These are phyloP conservation scores for Macrotrachela quadricornifera DNA, from an alignment of 1,140 invertebrate genomes.

Conservation along the genomic window DNA sequence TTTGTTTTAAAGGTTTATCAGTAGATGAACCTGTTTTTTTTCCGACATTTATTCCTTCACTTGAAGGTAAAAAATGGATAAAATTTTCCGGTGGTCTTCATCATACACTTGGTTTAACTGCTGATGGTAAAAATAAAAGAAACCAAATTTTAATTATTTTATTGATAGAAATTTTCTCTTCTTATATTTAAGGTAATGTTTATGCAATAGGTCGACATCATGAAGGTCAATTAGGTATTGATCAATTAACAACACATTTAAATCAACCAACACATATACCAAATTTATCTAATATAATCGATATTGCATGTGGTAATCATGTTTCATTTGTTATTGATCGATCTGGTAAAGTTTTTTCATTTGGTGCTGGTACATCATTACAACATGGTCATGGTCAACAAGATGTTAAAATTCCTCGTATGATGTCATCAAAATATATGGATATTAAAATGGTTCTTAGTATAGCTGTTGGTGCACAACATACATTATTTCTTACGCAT, in stretches of 20 bases:
- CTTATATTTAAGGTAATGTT: constrained; percentile 20
- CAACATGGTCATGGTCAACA: constrained; percentile 1
- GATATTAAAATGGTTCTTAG: constrained; percentile 1
- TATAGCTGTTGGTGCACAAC: constrained; percentile 5
- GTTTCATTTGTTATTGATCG: constrained; percentile 8
- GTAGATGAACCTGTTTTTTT: too few species aligned
- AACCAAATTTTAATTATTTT: too few species aligned
- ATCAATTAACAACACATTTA: constrained; percentile 37
- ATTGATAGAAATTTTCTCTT: too few species aligned
- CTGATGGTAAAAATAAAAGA: constrained; percentile 27
- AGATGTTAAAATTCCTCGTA: neutral
- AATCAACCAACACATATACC: neutral
- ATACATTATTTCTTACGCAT: constrained; percentile 2
- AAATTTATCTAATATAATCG: constrained; percentile 2
- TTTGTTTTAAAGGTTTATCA: too few species aligned
- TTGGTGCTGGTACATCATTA: neutral
- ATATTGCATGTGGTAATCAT: constrained; percentile 2
- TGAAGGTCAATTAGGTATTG: constrained; percentile 66
- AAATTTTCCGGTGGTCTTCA: constrained; percentile 40
- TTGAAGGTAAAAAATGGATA: neutral
- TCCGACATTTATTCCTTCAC: neutral
- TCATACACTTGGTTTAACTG: constrained; percentile 49
- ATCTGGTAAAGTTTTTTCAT: constrained; percentile 4
- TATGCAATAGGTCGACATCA: constrained; percentile 59
- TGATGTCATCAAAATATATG: neutral